Percentiles rank a stretch among this genome's conserved stretches.
These are phyloP conservation scores for Hesperophylax magnus DNA, from an alignment of 1,140 invertebrate genomes.

Conservation along the genomic window DNA sequence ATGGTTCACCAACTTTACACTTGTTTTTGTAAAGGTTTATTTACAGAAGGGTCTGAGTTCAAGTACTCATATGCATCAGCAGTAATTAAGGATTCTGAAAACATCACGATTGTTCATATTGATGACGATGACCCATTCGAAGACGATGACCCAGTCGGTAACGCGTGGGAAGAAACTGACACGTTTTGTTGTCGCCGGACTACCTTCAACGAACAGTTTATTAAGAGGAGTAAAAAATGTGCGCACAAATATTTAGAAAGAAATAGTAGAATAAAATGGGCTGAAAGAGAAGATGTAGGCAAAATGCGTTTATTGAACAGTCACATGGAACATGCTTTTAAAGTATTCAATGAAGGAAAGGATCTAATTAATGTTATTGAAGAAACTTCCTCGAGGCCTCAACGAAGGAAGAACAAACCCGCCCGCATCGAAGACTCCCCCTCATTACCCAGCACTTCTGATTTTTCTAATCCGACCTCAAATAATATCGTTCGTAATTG, in stretches of 20 bases:
- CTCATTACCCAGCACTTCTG: too few relatives aligned
- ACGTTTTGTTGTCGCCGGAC: constrained; percentile 2
- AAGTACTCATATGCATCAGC: neutral
- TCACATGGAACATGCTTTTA: constrained; percentile 16
- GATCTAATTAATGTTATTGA: neutral
- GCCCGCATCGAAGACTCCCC: too few relatives aligned
- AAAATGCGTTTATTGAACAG: neutral
- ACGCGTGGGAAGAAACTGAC: too few relatives aligned
- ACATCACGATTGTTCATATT: too few relatives aligned
- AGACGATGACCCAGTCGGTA: too few relatives aligned
- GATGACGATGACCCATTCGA: too few relatives aligned
- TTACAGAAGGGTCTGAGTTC: constrained; percentile 25
- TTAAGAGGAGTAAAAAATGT: constrained; percentile 37
- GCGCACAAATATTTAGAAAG: constrained; percentile 27
- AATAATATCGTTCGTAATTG: constrained; percentile 20
- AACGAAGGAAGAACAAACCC: too few relatives aligned
- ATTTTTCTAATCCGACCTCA: neutral
- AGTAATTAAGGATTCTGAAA: too few relatives aligned
- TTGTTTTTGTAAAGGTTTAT: constrained; percentile 60
- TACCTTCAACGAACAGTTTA: constrained; percentile 2
- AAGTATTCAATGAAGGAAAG: constrained; percentile 1
- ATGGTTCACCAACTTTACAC: constrained; percentile 61
- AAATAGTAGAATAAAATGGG: constrained; percentile 28
- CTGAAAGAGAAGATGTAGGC: constrained; percentile 11
- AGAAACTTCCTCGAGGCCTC: too few relatives aligned